These are phyloP conservation scores for Microtus pennsylvanicus DNA, from an alignment of 2,113 vertebrate species.

Conservation along the genomic window DNA sequence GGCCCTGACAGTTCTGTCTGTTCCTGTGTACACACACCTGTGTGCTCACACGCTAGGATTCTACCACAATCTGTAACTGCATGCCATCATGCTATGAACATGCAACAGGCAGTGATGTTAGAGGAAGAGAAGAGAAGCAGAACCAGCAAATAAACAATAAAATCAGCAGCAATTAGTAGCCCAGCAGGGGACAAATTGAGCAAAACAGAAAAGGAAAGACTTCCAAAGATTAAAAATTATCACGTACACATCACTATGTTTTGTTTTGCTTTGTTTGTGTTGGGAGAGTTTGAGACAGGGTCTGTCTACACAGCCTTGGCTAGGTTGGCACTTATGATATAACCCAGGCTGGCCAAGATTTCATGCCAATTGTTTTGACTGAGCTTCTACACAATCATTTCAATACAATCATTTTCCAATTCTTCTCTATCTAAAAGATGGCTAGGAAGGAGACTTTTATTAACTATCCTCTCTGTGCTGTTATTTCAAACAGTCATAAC, in stretches of 20 bases:
- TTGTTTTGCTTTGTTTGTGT: background rate
- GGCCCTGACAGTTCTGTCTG: background rate
- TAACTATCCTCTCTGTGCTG: background rate
- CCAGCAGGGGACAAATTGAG: background rate
- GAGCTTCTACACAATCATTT: too few relatives aligned
- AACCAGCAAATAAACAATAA: background rate
- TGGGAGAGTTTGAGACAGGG: background rate
- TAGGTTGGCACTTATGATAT: background rate
- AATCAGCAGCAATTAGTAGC: background rate
- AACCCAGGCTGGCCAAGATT: background rate
- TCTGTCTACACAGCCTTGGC: too few relatives aligned
- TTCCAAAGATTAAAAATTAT: background rate
- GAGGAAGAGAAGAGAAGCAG: background rate
- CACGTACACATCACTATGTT: background rate
- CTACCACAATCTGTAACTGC: background rate
- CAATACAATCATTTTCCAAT: background rate
- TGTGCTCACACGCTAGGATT: background rate
- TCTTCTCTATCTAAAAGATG: background rate
- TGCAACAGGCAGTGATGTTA: background rate
- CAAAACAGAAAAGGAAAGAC: background rate
- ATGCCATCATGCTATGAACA: background rate
- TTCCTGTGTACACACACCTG: background rate
- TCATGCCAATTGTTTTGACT: background rate
- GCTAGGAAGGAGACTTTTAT: background rate
- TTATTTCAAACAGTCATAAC: background rate